Base-by-base conservation (phyloP, 2,888 invertebrate genomes). In the Hipparchia sbordonii region DNA sequence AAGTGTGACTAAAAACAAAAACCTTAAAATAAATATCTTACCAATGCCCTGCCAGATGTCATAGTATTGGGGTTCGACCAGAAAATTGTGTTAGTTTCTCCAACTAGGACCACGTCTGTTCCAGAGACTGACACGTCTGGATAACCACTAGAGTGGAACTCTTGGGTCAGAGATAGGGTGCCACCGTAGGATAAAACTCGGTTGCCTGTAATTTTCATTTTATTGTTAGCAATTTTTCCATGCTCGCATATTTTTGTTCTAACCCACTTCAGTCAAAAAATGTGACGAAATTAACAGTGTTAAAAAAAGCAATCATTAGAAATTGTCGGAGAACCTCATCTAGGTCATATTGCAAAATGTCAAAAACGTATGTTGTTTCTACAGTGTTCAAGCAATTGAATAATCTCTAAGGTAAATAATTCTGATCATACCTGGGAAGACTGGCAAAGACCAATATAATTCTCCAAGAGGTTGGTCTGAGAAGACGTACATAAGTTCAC, bases 171-270 rank as follows among this genome's bases (percentile, higher is more conserved):
- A 13, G 95, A 95, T 6, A 99, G 87, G 69, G 94, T 94, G 0
- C 98, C 98, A 0, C 98, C 98, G 84, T 98, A 99, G 0, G 98
- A 98, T 72, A 96, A 95, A 7, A 98, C 94, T 91, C 97, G 94
- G 82, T 97, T 96, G 60, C 97, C 97, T 84, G 76, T 3, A 67
- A 12, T 9, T 8, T 46, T 45, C 23, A 33, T 23, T 9, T 23
- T 3, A 23, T 8, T 3, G 7, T 13, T 0, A 57, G 7, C n/a
- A 6, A 57, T 23, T 57, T 13, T 6, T 23, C 3, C 13, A 39
- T 39, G 39, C 39, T 39, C 39, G 39, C 39, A 39, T 39, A 39
- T 39, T 39, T 39, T 39, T 39, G 39, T 39, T 39, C 5, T 39
- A 4, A 39, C 39, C 39, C 39, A 39, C 39, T 39, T 39, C 39